These are phyloP conservation scores for Zoroaster sp. DNA, from an alignment of 53 echinoderm and acorn worm species.

Conservation along the genomic window DNA sequence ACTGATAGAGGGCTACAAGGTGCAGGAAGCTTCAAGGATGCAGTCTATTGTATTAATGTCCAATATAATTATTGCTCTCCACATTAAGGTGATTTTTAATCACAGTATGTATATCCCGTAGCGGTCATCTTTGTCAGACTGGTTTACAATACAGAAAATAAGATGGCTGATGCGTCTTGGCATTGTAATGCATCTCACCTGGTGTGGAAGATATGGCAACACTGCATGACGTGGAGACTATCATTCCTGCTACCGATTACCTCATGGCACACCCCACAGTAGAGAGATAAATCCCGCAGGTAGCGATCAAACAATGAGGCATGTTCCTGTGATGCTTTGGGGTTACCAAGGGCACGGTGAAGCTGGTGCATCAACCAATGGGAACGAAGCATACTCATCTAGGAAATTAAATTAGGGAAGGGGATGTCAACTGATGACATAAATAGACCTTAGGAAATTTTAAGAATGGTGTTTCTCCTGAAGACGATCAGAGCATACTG, in stretches of 20 bases:
- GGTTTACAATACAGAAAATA: too few species aligned
- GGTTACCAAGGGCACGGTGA: conserved; percentile 66
- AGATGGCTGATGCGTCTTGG: neutral
- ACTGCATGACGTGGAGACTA: conserved; percentile 68
- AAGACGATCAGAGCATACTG: too few species aligned
- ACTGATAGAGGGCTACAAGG: too few species aligned
- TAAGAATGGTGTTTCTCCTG: too few species aligned
- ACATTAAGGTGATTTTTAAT: too few species aligned
- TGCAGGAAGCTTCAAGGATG: too few species aligned
- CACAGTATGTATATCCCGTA: too few species aligned
- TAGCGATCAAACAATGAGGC: conserved; percentile 78
- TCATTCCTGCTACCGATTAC: conserved; percentile 82
- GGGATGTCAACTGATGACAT: too few species aligned
- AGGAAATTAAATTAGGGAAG: neutral
- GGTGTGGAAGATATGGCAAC: conserved; percentile 90
- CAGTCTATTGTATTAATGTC: too few species aligned
- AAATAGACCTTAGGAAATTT: too few species aligned
- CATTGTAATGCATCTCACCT: conserved; percentile 44
- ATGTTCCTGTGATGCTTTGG: conserved; percentile 77
- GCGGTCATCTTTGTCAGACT: too few species aligned
- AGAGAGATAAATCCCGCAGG: conserved; percentile 78
- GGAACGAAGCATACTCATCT: conserved; percentile 88
- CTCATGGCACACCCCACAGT: conserved; percentile 87
- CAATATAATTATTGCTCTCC: too few species aligned
- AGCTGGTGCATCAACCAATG: conserved; percentile 90